Evolutionary conservation across 2,797 vertebrate genomes (phyloP).

Genomic region (Leuciscus waleckii): DNA sequence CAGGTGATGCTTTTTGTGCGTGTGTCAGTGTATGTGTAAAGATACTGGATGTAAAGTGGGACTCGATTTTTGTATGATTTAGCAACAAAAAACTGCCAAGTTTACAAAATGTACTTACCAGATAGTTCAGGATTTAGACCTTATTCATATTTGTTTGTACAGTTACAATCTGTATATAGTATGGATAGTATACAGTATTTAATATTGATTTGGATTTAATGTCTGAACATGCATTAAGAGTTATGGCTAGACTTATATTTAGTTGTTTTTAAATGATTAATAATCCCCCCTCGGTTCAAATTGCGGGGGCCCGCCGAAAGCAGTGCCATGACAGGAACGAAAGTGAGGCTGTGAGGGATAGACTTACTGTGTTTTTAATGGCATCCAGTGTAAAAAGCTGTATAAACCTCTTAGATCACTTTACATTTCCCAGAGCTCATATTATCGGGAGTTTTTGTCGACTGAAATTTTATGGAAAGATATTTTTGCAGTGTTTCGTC

Average conservation of each 20-base stretch:
- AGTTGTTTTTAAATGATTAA: neutral
- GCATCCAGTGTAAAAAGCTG: no score
- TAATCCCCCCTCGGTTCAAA: neutral
- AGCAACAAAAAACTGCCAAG: neutral
- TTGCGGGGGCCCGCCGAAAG: neutral
- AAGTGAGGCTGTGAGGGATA: no score
- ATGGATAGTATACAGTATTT: neutral
- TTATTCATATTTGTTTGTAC: neutral
- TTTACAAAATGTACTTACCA: neutral
- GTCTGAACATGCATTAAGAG: neutral
- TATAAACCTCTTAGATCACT: no score
- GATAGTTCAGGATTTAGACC: neutral
- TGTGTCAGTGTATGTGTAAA: constrained; percentile 15
- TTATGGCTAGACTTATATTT: neutral
- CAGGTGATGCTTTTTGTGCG: neutral
- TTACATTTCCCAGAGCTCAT: no score
- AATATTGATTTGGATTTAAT: neutral
- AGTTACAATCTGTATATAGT: neutral
- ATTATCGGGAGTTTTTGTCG: no score
- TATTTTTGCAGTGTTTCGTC: no score
- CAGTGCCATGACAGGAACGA: no score
- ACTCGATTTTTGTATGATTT: neutral
- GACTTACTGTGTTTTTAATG: no score
- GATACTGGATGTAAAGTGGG: neutral
- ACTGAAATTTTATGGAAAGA: no score